A percentile compares a stretch with the other conserved stretches of the same genome.
Evolutionary conservation across 2,888 invertebrate species (phyloP).

Genomic region (Lasioglossum leucozonium): DNA sequence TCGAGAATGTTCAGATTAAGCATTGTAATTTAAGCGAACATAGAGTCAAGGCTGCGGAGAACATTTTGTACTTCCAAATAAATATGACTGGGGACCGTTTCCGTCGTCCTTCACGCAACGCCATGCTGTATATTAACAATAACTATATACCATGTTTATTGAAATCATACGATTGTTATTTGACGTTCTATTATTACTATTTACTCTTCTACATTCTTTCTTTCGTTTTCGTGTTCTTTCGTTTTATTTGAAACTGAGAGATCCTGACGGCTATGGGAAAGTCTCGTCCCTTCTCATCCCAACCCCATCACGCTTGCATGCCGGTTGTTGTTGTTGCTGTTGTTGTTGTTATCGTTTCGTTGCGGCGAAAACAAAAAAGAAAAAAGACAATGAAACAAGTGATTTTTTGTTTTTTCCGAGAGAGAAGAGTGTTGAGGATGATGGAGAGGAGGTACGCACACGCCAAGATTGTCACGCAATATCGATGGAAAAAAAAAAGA

Average conservation of each 20-base stretch:
- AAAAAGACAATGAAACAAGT: conserved; percentile 5
- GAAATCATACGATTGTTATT: conserved; percentile 58
- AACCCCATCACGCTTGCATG: neutral
- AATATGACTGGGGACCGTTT: conserved; percentile 12
- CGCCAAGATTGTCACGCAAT: conserved; percentile 75
- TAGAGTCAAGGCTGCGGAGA: conserved; percentile 14
- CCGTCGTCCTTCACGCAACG: conserved; percentile 15
- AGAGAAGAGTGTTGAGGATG: conserved; percentile 37
- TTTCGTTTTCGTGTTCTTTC: neutral
- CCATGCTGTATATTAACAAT: neutral
- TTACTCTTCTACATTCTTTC: neutral
- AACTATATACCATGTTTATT: conserved; percentile 28
- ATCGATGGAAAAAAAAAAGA: conserved; percentile 73
- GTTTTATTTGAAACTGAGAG: neutral
- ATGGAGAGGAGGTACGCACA: conserved; percentile 60
- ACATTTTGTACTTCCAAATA: neutral
- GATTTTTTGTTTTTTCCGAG: neutral
- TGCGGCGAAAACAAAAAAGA: neutral
- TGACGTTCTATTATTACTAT: conserved; percentile 26
- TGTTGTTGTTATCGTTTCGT: conserved; percentile 11
- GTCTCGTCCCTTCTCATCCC: conserved; percentile 14
- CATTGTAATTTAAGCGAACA: conserved; percentile 16
- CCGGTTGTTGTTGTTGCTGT: conserved; percentile 8
- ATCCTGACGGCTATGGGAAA: neutral
- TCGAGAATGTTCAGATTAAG: neutral